Evolutionary conservation across 2,888 invertebrate genomes (phyloP).

Genomic region (Stenolophus ochropezus): DNA sequence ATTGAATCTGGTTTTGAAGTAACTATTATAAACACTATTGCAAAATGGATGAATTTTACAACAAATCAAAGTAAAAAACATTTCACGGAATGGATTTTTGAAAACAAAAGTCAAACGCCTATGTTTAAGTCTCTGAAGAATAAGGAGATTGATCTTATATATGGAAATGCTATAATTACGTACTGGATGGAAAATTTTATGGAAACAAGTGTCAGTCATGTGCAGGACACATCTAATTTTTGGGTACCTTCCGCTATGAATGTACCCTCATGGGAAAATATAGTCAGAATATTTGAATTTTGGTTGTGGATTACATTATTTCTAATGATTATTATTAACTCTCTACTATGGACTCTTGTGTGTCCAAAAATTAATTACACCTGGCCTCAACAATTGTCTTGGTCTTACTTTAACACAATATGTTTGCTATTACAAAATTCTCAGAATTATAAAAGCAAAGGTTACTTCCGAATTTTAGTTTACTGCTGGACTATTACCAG

Average conservation of each 20-base stretch:
- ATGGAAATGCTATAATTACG: not conserved
- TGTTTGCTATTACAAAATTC: conserved; percentile 1
- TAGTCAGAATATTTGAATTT: not conserved
- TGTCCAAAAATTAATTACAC: not conserved
- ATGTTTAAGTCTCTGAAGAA: not conserved
- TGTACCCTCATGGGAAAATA: conserved; percentile 3
- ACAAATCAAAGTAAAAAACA: not conserved
- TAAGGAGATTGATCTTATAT: not conserved
- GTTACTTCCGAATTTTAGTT: not conserved
- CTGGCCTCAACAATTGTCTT: not conserved
- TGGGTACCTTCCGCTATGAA: not conserved
- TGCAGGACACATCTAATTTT: not conserved
- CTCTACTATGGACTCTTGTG: not conserved
- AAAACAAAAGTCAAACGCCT: not conserved
- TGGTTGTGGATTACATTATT: not conserved
- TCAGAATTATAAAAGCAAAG: not conserved
- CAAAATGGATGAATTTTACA: conserved; percentile 29
- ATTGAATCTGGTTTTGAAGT: not conserved
- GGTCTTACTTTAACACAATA: not conserved
- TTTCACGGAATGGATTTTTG: too few species aligned
- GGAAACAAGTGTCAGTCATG: not conserved
- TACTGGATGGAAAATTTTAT: not conserved
- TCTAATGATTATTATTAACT: not conserved
- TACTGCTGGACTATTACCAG: not conserved
- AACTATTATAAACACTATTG: not conserved